phyloP scores from a whole-genome alignment of 2,797 vertebrate species.

The Chelidonichthys spinosus region DNA sequence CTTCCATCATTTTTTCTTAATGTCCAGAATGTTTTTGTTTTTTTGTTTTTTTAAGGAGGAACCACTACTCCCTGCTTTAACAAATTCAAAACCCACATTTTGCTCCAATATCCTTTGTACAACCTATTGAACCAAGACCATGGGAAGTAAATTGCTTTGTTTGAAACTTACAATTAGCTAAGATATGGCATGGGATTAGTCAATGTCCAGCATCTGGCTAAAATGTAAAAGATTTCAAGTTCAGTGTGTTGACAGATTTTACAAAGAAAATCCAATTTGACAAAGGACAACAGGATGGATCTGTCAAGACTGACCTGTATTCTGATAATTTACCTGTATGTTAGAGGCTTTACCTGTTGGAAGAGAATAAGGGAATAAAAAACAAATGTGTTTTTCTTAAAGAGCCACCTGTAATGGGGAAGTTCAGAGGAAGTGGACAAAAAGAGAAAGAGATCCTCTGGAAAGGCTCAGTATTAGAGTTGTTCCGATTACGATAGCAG shows the following conservation, averaged over 20 bases:
- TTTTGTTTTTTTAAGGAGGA: conserved; percentile 38
- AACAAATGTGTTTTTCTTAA: conserved; percentile 2
- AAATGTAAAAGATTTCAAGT: not conserved
- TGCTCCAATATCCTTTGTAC: conserved; percentile 27
- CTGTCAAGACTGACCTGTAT: conserved; percentile 1
- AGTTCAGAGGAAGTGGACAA: not conserved
- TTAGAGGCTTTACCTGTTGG: not conserved
- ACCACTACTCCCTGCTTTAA: conserved; percentile 67
- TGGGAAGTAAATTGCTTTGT: conserved; percentile 11
- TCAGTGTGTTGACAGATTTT: conserved; percentile 21
- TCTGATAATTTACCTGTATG: not conserved
- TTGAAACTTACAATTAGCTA: conserved; percentile 5
- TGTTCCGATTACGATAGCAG: too few relatives aligned
- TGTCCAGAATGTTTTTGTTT: conserved; percentile 18
- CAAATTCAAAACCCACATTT: conserved; percentile 54
- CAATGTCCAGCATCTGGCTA: not conserved
- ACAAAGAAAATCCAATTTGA: not conserved
- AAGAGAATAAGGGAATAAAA: not conserved
- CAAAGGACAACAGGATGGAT: not conserved
- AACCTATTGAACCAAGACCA: conserved; percentile 12
- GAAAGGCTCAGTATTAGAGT: not conserved
- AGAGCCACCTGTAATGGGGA: conserved; percentile 15
- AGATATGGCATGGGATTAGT: not conserved
- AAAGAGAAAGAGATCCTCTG: conserved; percentile 6
- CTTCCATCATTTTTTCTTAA: conserved; percentile 46